These are phyloP conservation scores for Deilephila elpenor DNA, from an alignment of 2,888 invertebrate genomes.

Conservation along the genomic window DNA sequence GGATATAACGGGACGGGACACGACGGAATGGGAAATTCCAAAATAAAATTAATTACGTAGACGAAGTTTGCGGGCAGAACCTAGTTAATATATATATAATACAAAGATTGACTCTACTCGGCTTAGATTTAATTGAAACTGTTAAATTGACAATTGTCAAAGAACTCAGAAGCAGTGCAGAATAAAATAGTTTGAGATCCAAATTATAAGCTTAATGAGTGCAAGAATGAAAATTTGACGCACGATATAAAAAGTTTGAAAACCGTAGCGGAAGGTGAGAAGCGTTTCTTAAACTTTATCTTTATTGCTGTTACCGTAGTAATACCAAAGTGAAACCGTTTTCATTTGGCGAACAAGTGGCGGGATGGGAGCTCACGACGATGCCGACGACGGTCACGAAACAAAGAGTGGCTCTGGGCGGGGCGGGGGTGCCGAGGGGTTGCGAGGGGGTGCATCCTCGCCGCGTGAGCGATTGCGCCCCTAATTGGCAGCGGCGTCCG, in stretches of 20 bases:
- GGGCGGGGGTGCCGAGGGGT: constrained; percentile 48
- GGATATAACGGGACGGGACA: too few relatives aligned
- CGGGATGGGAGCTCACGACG: constrained; percentile 65
- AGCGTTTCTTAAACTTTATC: constrained; percentile 38
- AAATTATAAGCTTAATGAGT: constrained; percentile 2
- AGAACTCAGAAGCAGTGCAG: background rate
- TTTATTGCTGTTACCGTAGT: constrained; percentile 68
- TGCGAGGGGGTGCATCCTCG: constrained; percentile 59
- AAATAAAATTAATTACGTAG: too few relatives aligned
- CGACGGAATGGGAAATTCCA: too few relatives aligned
- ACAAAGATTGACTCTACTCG: too few relatives aligned
- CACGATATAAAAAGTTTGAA: constrained; percentile 48
- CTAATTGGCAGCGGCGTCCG: constrained; percentile 85
- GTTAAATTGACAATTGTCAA: background rate
- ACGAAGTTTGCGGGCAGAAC: too few relatives aligned
- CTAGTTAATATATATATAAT: too few relatives aligned
- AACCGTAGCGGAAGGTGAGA: constrained; percentile 62
- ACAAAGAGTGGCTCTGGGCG: constrained; percentile 70
- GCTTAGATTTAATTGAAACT: too few relatives aligned
- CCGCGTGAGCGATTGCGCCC: constrained; percentile 84
- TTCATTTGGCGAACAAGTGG: constrained; percentile 78
- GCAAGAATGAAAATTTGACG: constrained; percentile 3
- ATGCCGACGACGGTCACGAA: constrained; percentile 58
- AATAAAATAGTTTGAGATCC: background rate
- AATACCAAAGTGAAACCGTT: constrained; percentile 79